phyloP scores from a whole-genome alignment of 2,888 invertebrate species.

The Conistra vaccinii region DNA sequence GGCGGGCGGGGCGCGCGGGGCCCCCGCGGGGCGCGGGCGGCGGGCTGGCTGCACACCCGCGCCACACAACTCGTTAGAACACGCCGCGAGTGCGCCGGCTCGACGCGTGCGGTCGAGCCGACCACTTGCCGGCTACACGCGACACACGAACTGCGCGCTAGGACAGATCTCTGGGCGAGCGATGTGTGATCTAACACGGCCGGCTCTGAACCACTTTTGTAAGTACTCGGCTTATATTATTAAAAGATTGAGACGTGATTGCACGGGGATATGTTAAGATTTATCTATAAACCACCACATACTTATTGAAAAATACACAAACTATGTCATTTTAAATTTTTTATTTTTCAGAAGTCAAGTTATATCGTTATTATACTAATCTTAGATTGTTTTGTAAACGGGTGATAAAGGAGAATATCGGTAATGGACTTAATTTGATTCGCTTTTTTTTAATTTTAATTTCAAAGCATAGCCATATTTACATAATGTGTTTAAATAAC shows the following conservation, averaged over 20 bases:
- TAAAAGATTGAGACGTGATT: not conserved
- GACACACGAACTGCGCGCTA: not conserved
- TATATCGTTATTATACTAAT: not conserved
- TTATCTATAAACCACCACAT: not conserved
- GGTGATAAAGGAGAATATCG: not conserved
- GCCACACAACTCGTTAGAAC: conserved; percentile 66
- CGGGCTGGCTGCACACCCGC: conserved; percentile 62
- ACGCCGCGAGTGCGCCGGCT: conserved; percentile 35
- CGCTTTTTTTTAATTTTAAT: conserved; percentile 5
- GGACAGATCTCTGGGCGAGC: conserved; percentile 19
- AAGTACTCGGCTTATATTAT: conserved; percentile 56
- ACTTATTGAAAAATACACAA: not conserved
- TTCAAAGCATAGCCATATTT: conserved; percentile 12
- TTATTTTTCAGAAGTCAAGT: not conserved
- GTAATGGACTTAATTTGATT: not conserved
- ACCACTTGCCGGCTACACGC: conserved; percentile 45
- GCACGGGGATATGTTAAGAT: not conserved
- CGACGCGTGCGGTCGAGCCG: conserved; percentile 40
- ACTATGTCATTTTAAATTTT: no score
- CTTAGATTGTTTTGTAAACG: not conserved
- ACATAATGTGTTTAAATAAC: not conserved
- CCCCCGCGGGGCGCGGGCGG: conserved; percentile 51
- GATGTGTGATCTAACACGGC: not conserved
- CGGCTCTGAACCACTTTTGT: conserved; percentile 7
- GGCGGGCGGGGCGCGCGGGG: conserved; percentile 17